Evolutionary conservation across 2,113 vertebrate genomes (phyloP), one percentile per base, ranked within the genome.

Genomic region (Alouatta palliata): DNA sequence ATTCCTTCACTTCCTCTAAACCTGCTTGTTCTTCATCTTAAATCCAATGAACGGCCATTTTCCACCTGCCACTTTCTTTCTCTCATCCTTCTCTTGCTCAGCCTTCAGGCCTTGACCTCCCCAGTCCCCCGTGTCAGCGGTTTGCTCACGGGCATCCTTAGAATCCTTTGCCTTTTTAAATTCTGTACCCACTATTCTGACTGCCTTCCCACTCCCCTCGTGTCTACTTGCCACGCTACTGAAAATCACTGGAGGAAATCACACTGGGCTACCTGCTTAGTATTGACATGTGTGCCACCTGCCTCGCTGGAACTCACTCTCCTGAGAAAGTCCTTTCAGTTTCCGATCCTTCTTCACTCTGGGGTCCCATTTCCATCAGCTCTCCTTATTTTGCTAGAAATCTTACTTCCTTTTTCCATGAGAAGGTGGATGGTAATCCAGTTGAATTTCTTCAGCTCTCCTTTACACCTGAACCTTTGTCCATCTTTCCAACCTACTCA

Each of bases 181-280:
- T 91, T 5, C 21, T 66, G 3, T 45, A 5, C 35, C 14, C 13
- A 21, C 27, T 58, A 1, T 88, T 37, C n/a, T 40, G 1, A 10
- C 37, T 11, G 2, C 21, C 43, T 12, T 30, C 25, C 3, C 1
- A 3, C 35, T 54, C 71, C 0, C 6, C 21, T 45, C 2, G 14
- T 52, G 40, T 73, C 52, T 93, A 25, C 49, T 16, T 40, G 21
- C 27, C 30, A 54, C 23, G 25, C 37, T 49, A 19, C 80, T 71
- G 83, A 71, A 20, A 17, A 14, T 76, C 58, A 3, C 23, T 32
- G 83, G 49, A 52, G 52, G 79, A 54, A 58, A 40, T 87, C 25
- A 2, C 3, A n/a, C 14, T 17, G 56, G 37, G 86, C 32, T 1
- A 1, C 56, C 58, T n/a, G 61, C 17, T 61, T 71, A 30, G 27